phyloP scores from a whole-genome alignment of 1,140 invertebrate species.

The Hylyphantes graminicola region DNA sequence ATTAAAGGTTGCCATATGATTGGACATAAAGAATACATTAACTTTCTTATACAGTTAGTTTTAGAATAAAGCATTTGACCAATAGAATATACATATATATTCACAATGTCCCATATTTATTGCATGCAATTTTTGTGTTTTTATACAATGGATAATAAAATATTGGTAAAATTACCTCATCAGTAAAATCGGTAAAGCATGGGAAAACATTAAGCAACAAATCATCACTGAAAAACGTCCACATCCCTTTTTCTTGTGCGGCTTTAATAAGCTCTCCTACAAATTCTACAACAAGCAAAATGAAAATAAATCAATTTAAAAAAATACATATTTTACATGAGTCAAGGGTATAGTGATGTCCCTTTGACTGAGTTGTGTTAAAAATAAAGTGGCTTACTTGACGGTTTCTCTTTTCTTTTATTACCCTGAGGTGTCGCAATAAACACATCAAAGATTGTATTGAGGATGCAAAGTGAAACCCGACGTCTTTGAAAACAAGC shows the following conservation, averaged over 20 bases:
- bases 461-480: slow-evolving; percentile 9
- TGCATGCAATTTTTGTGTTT: no score
- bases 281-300: slow-evolving; percentile 12
- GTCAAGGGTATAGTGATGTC: no score
- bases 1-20: no score
- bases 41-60: no score
- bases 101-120: no score
- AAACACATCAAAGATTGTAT: slow-evolving; percentile 38
- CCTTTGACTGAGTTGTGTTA: not conserved
- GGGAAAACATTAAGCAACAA: slow-evolving; percentile 31
- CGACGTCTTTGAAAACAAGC: slow-evolving; percentile 50
- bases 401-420: slow-evolving; percentile 52
- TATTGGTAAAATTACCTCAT: slow-evolving; percentile 28
- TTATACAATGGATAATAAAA: not conserved
- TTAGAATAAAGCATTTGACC: no score
- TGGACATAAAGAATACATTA: no score
- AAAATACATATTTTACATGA: not conserved
- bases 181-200: slow-evolving; percentile 45
- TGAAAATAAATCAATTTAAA: not conserved
- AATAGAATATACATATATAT: no score
- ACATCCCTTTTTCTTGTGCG: slow-evolving; percentile 15
- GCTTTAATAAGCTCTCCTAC: slow-evolving; percentile 10
- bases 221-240: slow-evolving; percentile 32
- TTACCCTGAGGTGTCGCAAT: not conserved
- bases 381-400: slow-evolving; percentile 21